phyloP scores from a whole-genome alignment of 2,797 vertebrate species.

The Sebastes aleutianus region DNA sequence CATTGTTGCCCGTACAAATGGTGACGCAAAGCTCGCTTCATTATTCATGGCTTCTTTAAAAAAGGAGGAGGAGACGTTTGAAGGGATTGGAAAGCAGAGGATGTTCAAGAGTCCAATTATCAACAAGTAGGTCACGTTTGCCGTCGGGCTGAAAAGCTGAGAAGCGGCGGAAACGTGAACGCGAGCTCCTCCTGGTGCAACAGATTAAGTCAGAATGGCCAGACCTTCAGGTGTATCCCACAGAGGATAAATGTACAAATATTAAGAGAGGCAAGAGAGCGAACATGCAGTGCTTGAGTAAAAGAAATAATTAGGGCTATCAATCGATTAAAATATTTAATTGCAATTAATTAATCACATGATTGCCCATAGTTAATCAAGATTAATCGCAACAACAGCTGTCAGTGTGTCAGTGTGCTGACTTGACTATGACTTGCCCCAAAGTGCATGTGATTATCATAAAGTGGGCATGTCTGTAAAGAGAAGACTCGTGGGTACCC shows the following conservation, averaged over 20 bases:
- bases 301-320: neutral
- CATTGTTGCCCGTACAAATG: constrained; percentile 84
- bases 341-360: too few relatives aligned
- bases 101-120: constrained; percentile 55
- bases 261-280: neutral
- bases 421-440: too few relatives aligned
- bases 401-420: too few relatives aligned
- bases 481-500: too few relatives aligned
- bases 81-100: constrained; percentile 55
- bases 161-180: constrained; percentile 21
- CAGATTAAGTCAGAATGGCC: neutral
- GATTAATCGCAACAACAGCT: too few relatives aligned
- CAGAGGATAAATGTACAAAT: neutral
- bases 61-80: constrained; percentile 45
- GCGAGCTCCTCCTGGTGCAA: constrained; percentile 50
- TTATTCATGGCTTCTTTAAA: constrained; percentile 85
- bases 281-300: neutral
- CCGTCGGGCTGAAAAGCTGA: constrained; percentile 10
- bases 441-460: too few relatives aligned
- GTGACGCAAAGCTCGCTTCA: constrained; percentile 83
- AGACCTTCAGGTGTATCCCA: neutral
- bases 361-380: too few relatives aligned
- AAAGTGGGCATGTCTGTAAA: too few relatives aligned
- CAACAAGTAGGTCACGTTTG: constrained; percentile 55
- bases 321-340: too few relatives aligned